Evolutionary conservation across 1,140 invertebrate species (phyloP), one percentile per base, ranked within the genome.

Genomic region (Thrips palmi): DNA sequence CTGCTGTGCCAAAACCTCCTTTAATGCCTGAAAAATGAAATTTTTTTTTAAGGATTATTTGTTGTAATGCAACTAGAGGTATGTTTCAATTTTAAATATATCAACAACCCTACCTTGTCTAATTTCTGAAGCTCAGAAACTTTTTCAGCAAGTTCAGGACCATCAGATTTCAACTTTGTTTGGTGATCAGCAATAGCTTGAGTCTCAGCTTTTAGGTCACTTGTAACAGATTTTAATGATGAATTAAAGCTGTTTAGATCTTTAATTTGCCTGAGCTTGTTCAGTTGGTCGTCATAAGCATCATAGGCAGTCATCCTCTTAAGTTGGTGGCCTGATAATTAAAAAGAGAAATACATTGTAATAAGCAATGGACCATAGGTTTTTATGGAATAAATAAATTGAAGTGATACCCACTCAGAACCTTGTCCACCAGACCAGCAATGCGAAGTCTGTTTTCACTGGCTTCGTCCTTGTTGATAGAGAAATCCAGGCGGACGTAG

Each of bases 401-500:
- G n/a, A n/a, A n/a, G n/a, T n/a, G n/a, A n/a, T n/a, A n/a, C n/a
- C n/a, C n/a, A n/a, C n/a, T n/a, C 33, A 74, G 54, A 4, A 77
- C 64, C 36, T 65, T 64, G 41, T 64, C 62, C 38, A 62, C 60
- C 15, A 64, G 54, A 3, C 65, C 63, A 29, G 63, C 57, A 34
- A 66, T 63, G 23, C 67, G 49, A 49, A 72, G 50, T 40, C 59
- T 62, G 39, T 62, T 65, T 46, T 73, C 71, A 20, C 62, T 68
- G 2, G 54, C 58, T 47, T 74, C 71, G 53, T 51, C 49, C 35
- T 47, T 46, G 14, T 45, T 44, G n/a, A 97, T 88, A 33, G 89
- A 89, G 60, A 98, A 96, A 62, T 98, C 93, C 47, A 97, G 62
- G 39, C 93, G 68, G 29, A 96, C 82, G 62, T 93, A 94, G 46